Base-by-base conservation (phyloP, 2,797 vertebrate species). In the Macropodus opercularis region DNA sequence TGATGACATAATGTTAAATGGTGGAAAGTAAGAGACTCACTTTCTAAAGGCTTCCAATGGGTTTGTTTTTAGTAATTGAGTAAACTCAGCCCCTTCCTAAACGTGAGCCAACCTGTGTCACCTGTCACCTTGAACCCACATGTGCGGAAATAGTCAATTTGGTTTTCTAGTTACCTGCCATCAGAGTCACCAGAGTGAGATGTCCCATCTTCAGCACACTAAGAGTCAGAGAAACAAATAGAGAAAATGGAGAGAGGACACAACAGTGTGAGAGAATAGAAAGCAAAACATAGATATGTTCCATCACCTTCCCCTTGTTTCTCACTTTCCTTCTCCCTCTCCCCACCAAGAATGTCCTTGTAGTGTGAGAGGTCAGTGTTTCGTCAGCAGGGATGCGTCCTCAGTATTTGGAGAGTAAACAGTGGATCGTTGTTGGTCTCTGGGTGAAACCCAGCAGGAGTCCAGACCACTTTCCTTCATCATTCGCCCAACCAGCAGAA, bases 391-490 rank as follows among this genome's bases (percentile, higher is more conserved):
- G 87, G 87, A 70, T 79, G 74, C 75, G 77, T 80, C 84, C 66
- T 58, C 80, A 61, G 63, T 88, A 83, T 90, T 89, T 90, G 56
- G 69, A 89, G 80, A 90, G 77, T 79, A 88, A 91, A 91, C 80
- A 91, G 50, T 0, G 21, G 63, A 77, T 72, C 40, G 41, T 61
- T 69, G 84, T 81, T 83, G 81, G 66, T 77, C 74, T 70, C 46
- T 44, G 64, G 60, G 63, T 12, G 55, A 82, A 85, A 72, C 77
- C 13, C 82, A 80, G 84, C 80, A 66, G 73, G 83, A 59, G 53
- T 63, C 51, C 14, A 52, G 63, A 70, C 69, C 77, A 70, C 53
- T 69, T 79, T 68, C 49, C 49, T 48, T 52, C 59, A 72, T 14
- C 32, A 39, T 59, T 19, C 12, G 17, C 36, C 58, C 29, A 32